Base-by-base conservation (phyloP, 2,888 invertebrate genomes). In the Sceliomorpha sp. region DNA sequence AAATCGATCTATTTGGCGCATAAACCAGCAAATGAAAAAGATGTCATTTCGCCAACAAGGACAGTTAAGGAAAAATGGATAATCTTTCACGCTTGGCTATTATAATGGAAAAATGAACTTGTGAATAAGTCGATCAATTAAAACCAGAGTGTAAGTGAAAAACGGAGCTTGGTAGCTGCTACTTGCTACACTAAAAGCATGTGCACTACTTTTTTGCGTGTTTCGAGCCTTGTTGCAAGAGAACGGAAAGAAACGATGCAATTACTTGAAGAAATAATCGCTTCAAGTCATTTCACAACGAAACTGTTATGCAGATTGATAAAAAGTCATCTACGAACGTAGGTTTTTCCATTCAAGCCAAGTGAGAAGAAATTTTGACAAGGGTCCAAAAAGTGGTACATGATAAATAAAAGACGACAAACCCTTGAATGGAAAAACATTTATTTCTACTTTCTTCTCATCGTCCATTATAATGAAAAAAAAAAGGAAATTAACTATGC, bases 341-440 rank as follows among this genome's bases (percentile, higher is more conserved):
- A 56, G 80, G 86, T 86, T 87, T 86, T 87, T 87, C 87, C 87
- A 87, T 87, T 87, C 87, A 87, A 85, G 84, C 86, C 83, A 86
- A 84, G 83, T 82, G 83, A 84, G 82, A 85, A 83, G 75, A 80
- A 83, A 81, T 84, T 85, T 84, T 77, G 77, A 82, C 70, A 72
- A 81, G 84, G 80, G 80, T 78, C 62, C 67, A 56, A 75, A 75
- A 72, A 79, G 77, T 85, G 84, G 84, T 85, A 78, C 71, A 72
- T 80, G n/a, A 63, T 27, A 85, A 86, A 87, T 85, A 85, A 86
- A 82, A 76, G 81, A 70, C 85, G 80, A 84, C 84, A 76, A 85
- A 77, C 85, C 80, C 85, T 86, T 86, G 87, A 87, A 86, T 87
- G 87, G 87, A 86, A 86, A 86, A 87, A 87, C 85, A 81, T 87